A percentile compares a stretch with the other conserved stretches of the same genome.
Evolutionary conservation across 2,797 vertebrate genomes (phyloP).

Genomic region (Oryzias sinensis): DNA sequence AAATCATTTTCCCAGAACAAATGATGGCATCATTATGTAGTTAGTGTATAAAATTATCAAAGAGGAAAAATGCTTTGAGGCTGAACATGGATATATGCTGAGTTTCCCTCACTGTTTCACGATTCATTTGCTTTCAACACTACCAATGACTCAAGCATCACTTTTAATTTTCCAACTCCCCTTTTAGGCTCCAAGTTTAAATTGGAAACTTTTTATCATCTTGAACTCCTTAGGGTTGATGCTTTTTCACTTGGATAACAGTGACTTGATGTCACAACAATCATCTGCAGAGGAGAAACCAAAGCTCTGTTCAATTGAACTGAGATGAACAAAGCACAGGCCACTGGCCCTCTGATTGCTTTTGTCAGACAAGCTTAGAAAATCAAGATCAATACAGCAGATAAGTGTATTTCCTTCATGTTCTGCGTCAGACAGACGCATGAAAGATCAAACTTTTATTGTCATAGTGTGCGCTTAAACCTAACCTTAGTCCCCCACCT

Average conservation of each 20-base stretch:
- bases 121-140: constrained; percentile 57
- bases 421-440: constrained; percentile 2
- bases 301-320: constrained; percentile 14
- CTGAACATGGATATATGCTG: constrained; percentile 37
- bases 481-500: too few relatives aligned
- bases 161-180: constrained; percentile 52
- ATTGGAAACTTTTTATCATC: constrained; percentile 34
- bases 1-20: constrained; percentile 49
- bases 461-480: too few relatives aligned
- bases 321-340: constrained; percentile 16
- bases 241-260: constrained; percentile 31
- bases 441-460: too few relatives aligned
- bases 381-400: constrained; percentile 50
- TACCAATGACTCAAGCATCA: constrained; percentile 43
- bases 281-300: constrained; percentile 22
- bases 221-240: constrained; percentile 26
- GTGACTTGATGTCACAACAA: constrained; percentile 21
- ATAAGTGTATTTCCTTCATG: constrained; percentile 11
- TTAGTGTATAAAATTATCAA: constrained; percentile 54
- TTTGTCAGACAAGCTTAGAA: constrained; percentile 24
- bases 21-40: constrained; percentile 60
- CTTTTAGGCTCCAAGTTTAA: constrained; percentile 29
- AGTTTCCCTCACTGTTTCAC: constrained; percentile 42
- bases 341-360: constrained; percentile 18
- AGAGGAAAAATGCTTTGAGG: constrained; percentile 49